Evolutionary conservation across 2,797 vertebrate species (phyloP).

Genomic region (Iguana delicatissima): DNA sequence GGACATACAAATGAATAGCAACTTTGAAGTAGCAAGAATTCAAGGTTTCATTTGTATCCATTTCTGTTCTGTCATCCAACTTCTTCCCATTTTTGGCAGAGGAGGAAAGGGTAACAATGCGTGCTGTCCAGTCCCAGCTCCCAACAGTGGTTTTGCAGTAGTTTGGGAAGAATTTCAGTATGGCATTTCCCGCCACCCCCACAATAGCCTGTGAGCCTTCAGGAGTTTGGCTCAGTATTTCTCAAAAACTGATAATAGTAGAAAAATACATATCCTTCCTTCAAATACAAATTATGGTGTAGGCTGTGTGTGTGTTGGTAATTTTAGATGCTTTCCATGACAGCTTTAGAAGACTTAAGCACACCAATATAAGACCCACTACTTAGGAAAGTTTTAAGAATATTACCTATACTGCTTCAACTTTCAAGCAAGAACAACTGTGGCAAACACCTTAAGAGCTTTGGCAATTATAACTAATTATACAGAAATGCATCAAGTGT

Average conservation of each 20-base stretch:
- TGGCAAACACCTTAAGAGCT: background rate
- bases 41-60: background rate
- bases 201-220: too few relatives aligned
- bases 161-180: too few relatives aligned
- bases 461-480: background rate
- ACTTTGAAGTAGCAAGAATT: background rate
- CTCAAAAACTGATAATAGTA: too few relatives aligned
- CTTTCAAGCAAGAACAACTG: background rate
- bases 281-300: background rate
- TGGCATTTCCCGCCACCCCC: too few relatives aligned
- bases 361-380: too few relatives aligned
- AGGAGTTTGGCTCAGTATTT: too few relatives aligned
- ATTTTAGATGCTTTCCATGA: background rate
- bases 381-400: background rate
- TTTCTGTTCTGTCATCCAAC: background rate
- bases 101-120: background rate
- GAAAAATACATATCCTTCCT: background rate
- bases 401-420: background rate
- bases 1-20: background rate
- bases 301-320: background rate
- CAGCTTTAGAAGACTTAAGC: too few relatives aligned
- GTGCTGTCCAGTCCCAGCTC: too few relatives aligned
- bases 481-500: slow-evolving; percentile 36
- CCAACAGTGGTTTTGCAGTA: too few relatives aligned
- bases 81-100: background rate